Evolutionary conservation across 2,888 invertebrate genomes (phyloP), one percentile per base, ranked within the genome.

Genomic region (Sepiola atlantica): DNA sequence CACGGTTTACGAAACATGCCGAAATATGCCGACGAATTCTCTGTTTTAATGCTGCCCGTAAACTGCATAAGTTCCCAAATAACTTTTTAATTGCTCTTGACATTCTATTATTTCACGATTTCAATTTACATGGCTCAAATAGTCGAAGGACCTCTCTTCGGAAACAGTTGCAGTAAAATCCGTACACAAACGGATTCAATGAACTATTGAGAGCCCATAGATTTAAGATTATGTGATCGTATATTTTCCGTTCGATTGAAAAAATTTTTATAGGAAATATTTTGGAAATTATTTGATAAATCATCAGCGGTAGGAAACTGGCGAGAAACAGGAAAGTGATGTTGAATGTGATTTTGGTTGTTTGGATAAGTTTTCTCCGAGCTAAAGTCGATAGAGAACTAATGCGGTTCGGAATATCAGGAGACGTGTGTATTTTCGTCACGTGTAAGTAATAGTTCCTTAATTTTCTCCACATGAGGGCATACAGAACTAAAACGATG

Each of bases 181-280:
- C 77, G n/a, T 32, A 77, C 10, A 77, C 32, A 16, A 77, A 77
- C 77, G 77, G 77, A 21, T 77, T 77, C 77, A 77, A 2, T 4
- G 77, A n/a, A 77, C 77, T 77, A 18, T 32, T 77, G 1, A 77
- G 18, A 21, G n/a, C 24, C 77, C 77, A 77, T 24, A 77, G n/a
- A 77, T n/a, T n/a, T n/a, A n/a, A n/a, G 14, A 32, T 14, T 18
- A 77, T 18, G 32, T 77, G 77, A 16, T 12, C 24, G 24, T n/a
- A 77, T 6, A 32, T 32, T 16, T 32, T 77, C 28, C 1, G 16
- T 4, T 32, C n/a, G 21, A 16, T n/a, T 16, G 77, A 77, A 16
- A 32, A 0, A 0, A 0, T 8, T 1, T n/a, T 61, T 77, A n/a
- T 16, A 12, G n/a, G n/a, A n/a, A 77, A 32, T 16, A n/a, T 4